Base-by-base conservation (phyloP, 1,140 invertebrate genomes). In the Globodera ellingtonae region DNA sequence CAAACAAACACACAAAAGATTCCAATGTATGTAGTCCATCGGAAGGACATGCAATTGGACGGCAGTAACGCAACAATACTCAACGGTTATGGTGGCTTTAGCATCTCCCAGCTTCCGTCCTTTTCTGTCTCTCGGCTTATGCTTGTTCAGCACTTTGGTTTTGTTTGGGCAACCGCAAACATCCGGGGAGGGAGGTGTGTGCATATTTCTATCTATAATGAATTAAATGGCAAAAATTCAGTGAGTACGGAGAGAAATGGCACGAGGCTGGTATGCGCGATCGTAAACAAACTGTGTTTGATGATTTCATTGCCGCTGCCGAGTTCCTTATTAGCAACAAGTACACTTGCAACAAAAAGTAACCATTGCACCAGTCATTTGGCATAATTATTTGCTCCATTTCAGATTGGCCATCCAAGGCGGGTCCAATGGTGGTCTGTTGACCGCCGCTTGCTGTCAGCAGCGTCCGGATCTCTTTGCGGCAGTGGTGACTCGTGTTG, bases 41-140 rank as follows among this genome's bases (percentile, higher is more conserved):
- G 93, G 87, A 94, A 94, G 90, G 93, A 94, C 90, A 86, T 92
- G 15, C 65, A 86, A 50, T 83, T 88, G 78, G 92, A 95, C 91
- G 93, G 93, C 48, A 92, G 91, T 66, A 93, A 92, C 89, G 94
- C 93, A 46, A 94, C 93, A 79, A 90, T 98, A 15, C 90, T 99
- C 21, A 98, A 98, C 90, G 97, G 96, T 24, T 99, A 99, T 91
- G 97, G 97, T 66, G 97, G 97, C 0, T 99, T 98, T 89, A 97
- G 97, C 91, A 93, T 97, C 78, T 94, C 94, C 85, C 91, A 98
- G 79, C 93, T 93, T 86, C 96, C 97, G 8, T 92, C 92, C 21
- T 95, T 95, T 90, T 94, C 93, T 84, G 92, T 95, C 8, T 93
- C 93, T 6, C 91, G 94, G 79, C 90, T 97, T 48, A 92, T 96